Base-by-base conservation (phyloP, 2,888 invertebrate species). In the Hypena proboscidalis region DNA sequence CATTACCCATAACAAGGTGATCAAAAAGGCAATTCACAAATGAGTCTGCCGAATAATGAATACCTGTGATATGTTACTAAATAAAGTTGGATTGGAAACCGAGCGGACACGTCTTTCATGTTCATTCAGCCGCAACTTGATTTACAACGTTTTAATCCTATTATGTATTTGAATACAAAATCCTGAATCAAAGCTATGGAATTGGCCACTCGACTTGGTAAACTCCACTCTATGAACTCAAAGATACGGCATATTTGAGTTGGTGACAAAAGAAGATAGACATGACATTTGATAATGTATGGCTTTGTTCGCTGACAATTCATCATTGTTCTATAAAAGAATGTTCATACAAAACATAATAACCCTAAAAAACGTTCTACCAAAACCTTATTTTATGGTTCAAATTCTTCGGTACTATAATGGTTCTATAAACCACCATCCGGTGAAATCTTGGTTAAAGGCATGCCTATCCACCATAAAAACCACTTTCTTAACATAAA, bases 31-130 rank as follows among this genome's bases (percentile, higher is more conserved):
- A 66, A 61, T 69, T 58, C 54, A 51, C 45, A 55, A 58, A 60
- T 60, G 48, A 65, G 60, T 65, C 59, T 62, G 66, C 58, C 58
- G 58, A 64, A 37, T 61, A 56, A 37, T 62, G 41, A 69, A 74
- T 71, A 53, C 42, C 37, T 56, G 59, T 72, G 40, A 67, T 60
- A 61, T 58, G 60, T 65, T 63, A 70, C 55, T 58, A 64, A 64
- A 70, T 70, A 54, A 56, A 55, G 58, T 58, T 49, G 61, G 43
- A 49, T 65, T 67, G 64, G 66, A 64, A 68, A 67, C 58, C 51
- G 52, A 69, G 61, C 62, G 63, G 62, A 67, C 62, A 63, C 64
- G 66, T 70, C 67, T 74, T 75, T 74, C 60, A 66, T 45, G 62
- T 48, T 61, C 68, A 54, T 43, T 73, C 69, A 67, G 53, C 65